These are phyloP conservation scores for Tinamus major DNA, from an alignment of 2,797 vertebrate species.

Conservation along the genomic window DNA sequence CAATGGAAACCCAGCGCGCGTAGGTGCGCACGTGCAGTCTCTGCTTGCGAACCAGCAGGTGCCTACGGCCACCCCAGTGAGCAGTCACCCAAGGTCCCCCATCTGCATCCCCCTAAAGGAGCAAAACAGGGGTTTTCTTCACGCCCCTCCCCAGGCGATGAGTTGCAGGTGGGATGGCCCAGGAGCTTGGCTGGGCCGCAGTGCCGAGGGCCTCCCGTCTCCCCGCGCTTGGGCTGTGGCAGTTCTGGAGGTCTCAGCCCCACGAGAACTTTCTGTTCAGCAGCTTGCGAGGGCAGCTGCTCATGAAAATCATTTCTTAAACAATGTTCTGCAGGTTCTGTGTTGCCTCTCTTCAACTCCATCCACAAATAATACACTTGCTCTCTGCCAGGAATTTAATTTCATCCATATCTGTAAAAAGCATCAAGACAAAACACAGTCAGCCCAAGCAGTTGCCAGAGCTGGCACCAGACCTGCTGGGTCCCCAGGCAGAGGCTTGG, in stretches of 20 bases:
- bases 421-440: conserved; percentile 12
- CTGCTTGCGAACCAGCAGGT: background rate
- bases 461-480: background rate
- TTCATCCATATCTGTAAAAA: conserved; percentile 6
- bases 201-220: background rate
- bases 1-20: background rate
- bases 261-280: background rate
- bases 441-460: background rate
- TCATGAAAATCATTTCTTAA: background rate
- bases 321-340: background rate
- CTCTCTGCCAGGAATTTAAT: background rate
- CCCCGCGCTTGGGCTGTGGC: rapidly evolving
- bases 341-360: background rate
- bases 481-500: background rate
- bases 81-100: background rate
- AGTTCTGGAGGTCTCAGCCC: background rate
- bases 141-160: background rate
- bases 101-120: background rate
- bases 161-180: background rate
- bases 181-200: background rate
- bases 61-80: background rate
- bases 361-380: background rate
- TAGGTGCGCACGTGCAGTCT: rapidly evolving
- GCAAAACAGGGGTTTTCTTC: background rate
- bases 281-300: background rate